A percentile compares a stretch with the other conserved stretches of the same genome.
Conservation (phyloP, 1,140 invertebrate genomes). For the Drosophila parabipectinata region DNA sequence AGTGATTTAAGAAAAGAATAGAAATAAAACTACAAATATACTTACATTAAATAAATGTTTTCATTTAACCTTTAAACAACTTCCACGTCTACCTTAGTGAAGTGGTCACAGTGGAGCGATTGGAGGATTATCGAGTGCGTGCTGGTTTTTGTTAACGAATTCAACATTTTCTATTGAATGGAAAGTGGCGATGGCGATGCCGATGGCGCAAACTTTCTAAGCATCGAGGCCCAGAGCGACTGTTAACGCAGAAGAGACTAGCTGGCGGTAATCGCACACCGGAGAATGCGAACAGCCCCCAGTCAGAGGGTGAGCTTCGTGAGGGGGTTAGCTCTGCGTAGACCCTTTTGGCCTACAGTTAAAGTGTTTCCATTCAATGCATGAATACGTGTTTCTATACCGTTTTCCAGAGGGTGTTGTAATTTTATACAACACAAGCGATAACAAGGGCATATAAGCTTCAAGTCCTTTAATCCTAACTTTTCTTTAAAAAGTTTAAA, state of each 20-base stretch:
- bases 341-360: not conserved
- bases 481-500: not conserved
- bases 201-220: constrained; percentile 26
- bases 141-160: constrained; percentile 38
- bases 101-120: constrained; percentile 17
- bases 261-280: constrained; percentile 39
- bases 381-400: constrained; percentile 18
- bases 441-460: not conserved
- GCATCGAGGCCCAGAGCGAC: constrained; percentile 37
- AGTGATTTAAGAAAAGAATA: not conserved
- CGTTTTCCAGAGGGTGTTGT: not conserved
- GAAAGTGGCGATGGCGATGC: constrained; percentile 40
- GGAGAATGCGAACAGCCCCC: constrained; percentile 24
- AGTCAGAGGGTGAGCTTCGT: not conserved
- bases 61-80: not conserved
- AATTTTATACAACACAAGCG: not conserved
- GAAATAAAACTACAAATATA: not conserved
- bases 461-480: not conserved
- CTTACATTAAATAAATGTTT: not conserved
- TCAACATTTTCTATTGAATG: constrained; percentile 37
- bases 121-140: constrained; percentile 53
- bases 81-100: not conserved
- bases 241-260: constrained; percentile 43
- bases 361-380: constrained; percentile 14
- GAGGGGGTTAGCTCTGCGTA: not conserved